Evolutionary conservation across 2,113 vertebrate genomes (phyloP).

Genomic region (Xiphorhynchus elegans): DNA sequence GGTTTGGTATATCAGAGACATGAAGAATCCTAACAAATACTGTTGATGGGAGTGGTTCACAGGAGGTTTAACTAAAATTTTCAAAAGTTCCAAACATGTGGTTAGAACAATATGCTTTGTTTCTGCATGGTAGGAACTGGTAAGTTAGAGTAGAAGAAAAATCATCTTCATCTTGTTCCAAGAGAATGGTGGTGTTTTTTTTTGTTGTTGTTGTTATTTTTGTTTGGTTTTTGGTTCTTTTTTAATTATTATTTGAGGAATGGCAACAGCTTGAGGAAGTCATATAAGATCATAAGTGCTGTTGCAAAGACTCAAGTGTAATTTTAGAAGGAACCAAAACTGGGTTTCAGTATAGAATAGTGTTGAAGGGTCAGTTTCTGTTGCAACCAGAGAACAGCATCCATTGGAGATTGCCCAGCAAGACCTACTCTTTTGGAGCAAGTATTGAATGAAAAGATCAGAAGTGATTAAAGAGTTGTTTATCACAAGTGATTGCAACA

Average conservation of each 20-base stretch:
- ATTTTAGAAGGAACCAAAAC: neutral
- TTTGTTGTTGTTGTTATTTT: neutral
- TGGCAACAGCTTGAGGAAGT: neutral
- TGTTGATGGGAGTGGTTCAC: neutral
- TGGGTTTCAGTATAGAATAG: neutral
- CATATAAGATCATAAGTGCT: neutral
- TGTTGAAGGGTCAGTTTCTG: too few species aligned
- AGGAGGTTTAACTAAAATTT: neutral
- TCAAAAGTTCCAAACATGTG: neutral
- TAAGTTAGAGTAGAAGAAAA: neutral
- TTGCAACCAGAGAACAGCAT: too few species aligned
- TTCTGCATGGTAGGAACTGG: neutral
- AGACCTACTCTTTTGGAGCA: too few species aligned
- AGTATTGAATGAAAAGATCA: too few species aligned
- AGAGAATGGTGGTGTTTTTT: neutral
- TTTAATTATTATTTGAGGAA: neutral
- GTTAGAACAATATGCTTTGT: neutral
- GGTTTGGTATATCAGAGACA: neutral
- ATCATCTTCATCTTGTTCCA: neutral
- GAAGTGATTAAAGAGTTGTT: neutral
- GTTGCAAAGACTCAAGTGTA: neutral
- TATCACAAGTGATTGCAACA: neutral
- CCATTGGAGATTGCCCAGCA: too few species aligned
- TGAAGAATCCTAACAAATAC: neutral
- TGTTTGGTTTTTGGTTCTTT: too few species aligned